Percentiles rank a stretch among this genome's conserved stretches.
Conservation (phyloP, 2,113 vertebrate genomes). For the Arenaria interpres region DNA sequence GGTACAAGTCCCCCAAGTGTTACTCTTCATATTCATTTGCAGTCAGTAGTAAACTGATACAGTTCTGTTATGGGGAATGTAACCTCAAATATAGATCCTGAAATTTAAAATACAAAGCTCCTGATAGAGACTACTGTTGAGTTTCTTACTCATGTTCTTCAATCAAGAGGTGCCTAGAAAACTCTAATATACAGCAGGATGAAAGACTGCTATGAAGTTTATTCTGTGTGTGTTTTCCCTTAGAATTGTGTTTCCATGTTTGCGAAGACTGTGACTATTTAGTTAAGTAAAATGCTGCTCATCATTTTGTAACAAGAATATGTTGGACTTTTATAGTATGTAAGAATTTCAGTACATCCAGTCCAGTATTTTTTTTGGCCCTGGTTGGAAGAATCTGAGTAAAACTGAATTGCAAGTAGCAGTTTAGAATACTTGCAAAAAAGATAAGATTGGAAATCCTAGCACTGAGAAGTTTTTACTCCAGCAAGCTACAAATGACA, state of each 20-base stretch:
- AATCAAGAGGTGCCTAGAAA: background rate
- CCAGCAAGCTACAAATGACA: background rate
- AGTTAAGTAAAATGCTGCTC: background rate
- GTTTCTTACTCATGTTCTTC: background rate
- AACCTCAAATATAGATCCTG: background rate
- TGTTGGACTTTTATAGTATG: background rate
- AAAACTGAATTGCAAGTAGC: background rate
- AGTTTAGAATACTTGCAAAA: background rate
- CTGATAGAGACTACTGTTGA: background rate
- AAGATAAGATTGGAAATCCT: background rate
- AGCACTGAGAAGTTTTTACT: background rate
- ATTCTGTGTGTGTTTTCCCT: background rate
- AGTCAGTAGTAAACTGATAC: fast-evolving
- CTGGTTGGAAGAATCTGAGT: background rate
- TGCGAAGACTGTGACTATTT: background rate
- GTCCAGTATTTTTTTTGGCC: background rate
- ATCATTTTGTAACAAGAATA: background rate
- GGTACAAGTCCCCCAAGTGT: background rate
- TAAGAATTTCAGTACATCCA: background rate
- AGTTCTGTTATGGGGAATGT: background rate
- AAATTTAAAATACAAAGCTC: background rate
- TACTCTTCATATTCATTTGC: background rate
- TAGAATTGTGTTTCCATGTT: background rate
- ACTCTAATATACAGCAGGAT: background rate
- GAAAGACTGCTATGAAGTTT: background rate